phyloP scores from a whole-genome alignment of 1,140 invertebrate species.

The Meloidogyne hapla region DNA sequence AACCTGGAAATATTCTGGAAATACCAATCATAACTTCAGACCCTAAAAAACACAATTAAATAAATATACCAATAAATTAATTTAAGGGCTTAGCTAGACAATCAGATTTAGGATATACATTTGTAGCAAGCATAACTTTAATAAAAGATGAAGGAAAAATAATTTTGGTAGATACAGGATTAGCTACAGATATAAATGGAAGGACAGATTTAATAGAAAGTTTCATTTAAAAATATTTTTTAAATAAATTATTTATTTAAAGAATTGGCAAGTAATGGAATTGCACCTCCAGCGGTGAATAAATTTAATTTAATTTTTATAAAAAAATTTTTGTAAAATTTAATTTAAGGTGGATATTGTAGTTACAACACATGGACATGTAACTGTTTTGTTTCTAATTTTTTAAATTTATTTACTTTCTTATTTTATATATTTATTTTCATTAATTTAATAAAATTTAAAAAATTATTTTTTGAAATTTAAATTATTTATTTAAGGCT shows the following conservation, averaged over 20 bases:
- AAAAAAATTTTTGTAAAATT: not conserved
- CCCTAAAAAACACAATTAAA: too few relatives aligned
- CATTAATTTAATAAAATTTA: too few relatives aligned
- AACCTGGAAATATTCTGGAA: too few relatives aligned
- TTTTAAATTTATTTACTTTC: too few relatives aligned
- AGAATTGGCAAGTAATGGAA: slow-evolving; percentile 40
- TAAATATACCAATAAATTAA: too few relatives aligned
- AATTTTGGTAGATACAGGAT: slow-evolving; percentile 59
- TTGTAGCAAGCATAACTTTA: slow-evolving; percentile 30
- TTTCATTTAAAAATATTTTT: too few relatives aligned
- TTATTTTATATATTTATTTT: too few relatives aligned
- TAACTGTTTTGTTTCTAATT: too few relatives aligned
- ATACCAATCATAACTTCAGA: too few relatives aligned
- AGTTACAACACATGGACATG: slow-evolving; percentile 60
- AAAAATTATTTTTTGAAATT: slow-evolving; percentile 43
- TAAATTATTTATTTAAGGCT: not conserved
- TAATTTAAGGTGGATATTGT: slow-evolving; percentile 29
- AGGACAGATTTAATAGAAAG: too few relatives aligned
- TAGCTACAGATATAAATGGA: too few relatives aligned
- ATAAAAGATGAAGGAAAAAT: slow-evolving; percentile 53
- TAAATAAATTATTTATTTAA: slow-evolving; percentile 23
- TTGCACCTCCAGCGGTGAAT: slow-evolving; percentile 54
- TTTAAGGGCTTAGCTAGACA: slow-evolving; percentile 58
- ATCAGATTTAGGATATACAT: slow-evolving; percentile 51
- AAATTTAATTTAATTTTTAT: slow-evolving; percentile 29